These are phyloP conservation scores for Butorides virescens DNA, from an alignment of 2,113 vertebrate genomes.

Conservation along the genomic window DNA sequence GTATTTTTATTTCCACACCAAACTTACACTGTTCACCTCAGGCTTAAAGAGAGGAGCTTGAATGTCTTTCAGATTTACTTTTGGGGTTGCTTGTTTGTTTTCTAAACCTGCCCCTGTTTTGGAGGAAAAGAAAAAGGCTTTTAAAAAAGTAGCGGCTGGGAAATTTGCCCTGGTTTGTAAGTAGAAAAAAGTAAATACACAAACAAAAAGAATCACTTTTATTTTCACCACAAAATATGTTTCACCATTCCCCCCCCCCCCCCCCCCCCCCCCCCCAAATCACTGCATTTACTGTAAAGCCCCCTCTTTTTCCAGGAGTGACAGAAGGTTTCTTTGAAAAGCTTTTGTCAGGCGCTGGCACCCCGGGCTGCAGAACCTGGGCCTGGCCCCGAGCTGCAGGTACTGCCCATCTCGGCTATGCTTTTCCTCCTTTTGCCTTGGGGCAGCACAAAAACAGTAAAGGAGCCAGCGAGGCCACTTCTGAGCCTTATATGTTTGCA, in stretches of 20 bases:
- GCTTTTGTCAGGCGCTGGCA: neutral
- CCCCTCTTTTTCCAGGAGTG: neutral
- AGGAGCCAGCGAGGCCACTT: neutral
- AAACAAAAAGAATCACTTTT: neutral
- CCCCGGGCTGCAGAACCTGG: neutral
- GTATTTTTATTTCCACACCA: neutral
- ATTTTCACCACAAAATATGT: neutral
- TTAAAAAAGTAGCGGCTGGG: neutral
- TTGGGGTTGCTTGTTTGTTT: neutral
- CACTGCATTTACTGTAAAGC: neutral
- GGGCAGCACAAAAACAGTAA: neutral
- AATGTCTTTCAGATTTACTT: neutral
- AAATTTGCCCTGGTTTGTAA: neutral
- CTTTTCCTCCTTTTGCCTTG: neutral
- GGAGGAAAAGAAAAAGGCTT: neutral
- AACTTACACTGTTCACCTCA: neutral
- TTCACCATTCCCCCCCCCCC: neutral
- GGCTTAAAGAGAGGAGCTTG: neutral
- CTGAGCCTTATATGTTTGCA: neutral
- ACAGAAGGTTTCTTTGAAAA: neutral
- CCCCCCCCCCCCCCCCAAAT: neutral
- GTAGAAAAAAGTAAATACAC: neutral
- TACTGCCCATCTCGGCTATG: fast-evolving
- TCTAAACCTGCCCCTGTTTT: neutral
- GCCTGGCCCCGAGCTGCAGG: neutral